Evolutionary conservation across 1,140 invertebrate genomes (phyloP).

Genomic region (Orius insidiosus): DNA sequence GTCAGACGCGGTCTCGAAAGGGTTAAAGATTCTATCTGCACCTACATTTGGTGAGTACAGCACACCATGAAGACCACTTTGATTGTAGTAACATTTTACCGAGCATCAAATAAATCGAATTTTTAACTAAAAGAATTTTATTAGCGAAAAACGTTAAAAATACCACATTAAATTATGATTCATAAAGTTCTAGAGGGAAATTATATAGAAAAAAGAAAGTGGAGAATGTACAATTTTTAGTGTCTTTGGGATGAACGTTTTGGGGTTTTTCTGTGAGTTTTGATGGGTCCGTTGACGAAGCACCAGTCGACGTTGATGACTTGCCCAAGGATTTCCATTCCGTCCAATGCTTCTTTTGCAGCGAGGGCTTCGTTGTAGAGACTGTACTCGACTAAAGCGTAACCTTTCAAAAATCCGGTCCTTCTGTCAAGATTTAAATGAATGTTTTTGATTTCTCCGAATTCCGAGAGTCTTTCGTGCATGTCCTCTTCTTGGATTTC

Average conservation of each 20-base stretch:
- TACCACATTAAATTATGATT: no score
- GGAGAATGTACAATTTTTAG: constrained; percentile 1
- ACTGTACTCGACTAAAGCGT: constrained; percentile 92
- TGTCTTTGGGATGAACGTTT: background rate
- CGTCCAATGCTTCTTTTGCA: constrained; percentile 80
- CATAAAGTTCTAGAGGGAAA: no score
- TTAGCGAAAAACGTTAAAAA: no score
- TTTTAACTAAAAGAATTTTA: no score
- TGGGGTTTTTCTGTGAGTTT: constrained; percentile 1
- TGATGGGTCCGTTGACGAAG: constrained; percentile 84
- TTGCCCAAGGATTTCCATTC: constrained; percentile 77
- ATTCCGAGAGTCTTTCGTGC: constrained; percentile 89
- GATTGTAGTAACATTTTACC: no score
- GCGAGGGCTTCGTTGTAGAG: constrained; percentile 88
- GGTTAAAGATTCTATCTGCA: no score
- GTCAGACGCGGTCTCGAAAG: no score
- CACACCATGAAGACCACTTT: no score
- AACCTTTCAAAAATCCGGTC: constrained; percentile 95
- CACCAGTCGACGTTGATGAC: constrained; percentile 90
- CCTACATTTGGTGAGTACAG: no score
- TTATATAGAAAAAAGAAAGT: no score
- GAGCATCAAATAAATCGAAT: no score
- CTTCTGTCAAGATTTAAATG: constrained; percentile 90
- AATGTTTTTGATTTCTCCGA: constrained; percentile 96
- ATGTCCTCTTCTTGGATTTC: constrained; percentile 97